A percentile compares a stretch with the other conserved stretches of the same genome.
phyloP scores from a whole-genome alignment of 1,140 invertebrate species.

The Archegozetes longisetosus region DNA sequence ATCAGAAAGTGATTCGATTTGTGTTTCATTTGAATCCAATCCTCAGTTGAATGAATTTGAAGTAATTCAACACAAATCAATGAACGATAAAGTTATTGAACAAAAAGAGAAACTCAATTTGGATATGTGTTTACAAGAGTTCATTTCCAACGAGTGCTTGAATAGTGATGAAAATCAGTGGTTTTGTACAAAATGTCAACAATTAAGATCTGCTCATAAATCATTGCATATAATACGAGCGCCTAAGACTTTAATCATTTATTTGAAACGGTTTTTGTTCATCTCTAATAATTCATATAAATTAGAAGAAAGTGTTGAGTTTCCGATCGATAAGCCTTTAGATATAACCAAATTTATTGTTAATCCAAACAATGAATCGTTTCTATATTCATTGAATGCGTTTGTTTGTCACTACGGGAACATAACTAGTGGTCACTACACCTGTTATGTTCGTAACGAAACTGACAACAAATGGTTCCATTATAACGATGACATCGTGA shows the following conservation, averaged over 20 bases:
- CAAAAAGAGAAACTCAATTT: conserved; percentile 39
- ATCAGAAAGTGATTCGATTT: conserved; percentile 40
- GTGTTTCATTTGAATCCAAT: conserved; percentile 31
- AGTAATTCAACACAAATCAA: not conserved
- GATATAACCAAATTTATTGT: conserved; percentile 33
- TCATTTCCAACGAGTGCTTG: conserved; percentile 45
- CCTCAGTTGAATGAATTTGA: conserved; percentile 22
- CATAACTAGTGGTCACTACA: conserved; percentile 50
- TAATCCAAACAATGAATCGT: conserved; percentile 26
- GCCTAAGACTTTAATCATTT: conserved; percentile 51
- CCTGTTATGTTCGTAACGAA: conserved; percentile 51
- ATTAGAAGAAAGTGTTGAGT: conserved; percentile 47
- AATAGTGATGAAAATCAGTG: conserved; percentile 40
- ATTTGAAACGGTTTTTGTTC: conserved; percentile 53
- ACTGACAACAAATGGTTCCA: conserved; percentile 55
- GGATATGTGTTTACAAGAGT: conserved; percentile 48
- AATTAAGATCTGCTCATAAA: conserved; percentile 50
- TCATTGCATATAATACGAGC: conserved; percentile 49
- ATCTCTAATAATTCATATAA: conserved; percentile 49
- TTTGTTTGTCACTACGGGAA: conserved; percentile 53
- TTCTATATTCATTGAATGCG: conserved; percentile 46
- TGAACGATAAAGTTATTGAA: conserved; percentile 24
- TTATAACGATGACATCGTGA: conserved; percentile 55
- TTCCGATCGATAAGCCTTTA: conserved; percentile 40
- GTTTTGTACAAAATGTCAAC: conserved; percentile 48